Conservation (phyloP, 2,113 vertebrate genomes). For the Chamaea fasciata region DNA sequence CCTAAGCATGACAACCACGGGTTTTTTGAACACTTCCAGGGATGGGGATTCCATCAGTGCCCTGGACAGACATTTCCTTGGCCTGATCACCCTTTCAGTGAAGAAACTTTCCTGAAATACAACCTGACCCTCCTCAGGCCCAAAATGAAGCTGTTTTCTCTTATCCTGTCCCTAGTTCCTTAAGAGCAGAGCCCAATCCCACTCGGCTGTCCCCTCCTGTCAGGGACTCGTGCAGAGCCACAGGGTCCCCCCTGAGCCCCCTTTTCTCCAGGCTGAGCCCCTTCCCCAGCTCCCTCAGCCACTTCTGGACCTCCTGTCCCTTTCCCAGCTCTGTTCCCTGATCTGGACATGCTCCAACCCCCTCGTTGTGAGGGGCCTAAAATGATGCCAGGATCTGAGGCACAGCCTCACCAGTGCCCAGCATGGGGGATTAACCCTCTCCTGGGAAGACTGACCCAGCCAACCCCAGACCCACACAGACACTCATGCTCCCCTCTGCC, state of each 20-base stretch:
- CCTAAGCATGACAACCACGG: neutral
- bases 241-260: rapidly evolving
- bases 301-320: neutral
- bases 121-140: neutral
- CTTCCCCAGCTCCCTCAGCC: neutral
- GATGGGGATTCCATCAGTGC: neutral
- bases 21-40: neutral
- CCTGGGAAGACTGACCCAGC: neutral
- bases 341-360: neutral
- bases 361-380: neutral
- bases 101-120: neutral
- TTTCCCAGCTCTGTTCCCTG: neutral
- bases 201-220: rapidly evolving
- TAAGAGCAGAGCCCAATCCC: rapidly evolving
- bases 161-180: neutral
- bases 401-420: neutral
- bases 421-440: neutral
- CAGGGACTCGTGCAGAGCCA: neutral
- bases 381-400: neutral
- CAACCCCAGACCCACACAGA: neutral
- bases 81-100: neutral
- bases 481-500: neutral
- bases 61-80: neutral
- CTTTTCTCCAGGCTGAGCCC: neutral
- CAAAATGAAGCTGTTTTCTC: rapidly evolving